Percentiles rank a stretch among this genome's conserved stretches.
Conservation (phyloP, 2,797 vertebrate genomes). For the Serranus cabrilla region DNA sequence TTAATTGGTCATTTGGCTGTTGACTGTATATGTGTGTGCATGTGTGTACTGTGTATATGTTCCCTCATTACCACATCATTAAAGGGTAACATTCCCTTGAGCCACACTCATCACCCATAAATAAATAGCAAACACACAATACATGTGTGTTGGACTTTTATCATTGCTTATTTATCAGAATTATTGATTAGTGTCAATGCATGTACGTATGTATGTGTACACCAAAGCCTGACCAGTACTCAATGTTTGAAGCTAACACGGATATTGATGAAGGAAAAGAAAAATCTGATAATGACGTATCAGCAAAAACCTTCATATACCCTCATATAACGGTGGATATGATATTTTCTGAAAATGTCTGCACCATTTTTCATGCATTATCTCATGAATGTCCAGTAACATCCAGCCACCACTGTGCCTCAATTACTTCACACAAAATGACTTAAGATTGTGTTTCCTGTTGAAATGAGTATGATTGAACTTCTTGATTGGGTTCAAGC, state of each 20-base stretch:
- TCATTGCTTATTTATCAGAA: not conserved
- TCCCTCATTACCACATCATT: conserved; percentile 57
- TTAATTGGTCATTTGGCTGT: conserved; percentile 18
- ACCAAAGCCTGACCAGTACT: not conserved
- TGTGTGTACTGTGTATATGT: conserved; percentile 21
- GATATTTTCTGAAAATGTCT: too few relatives aligned
- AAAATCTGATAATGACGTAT: too few relatives aligned
- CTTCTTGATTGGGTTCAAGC: too few relatives aligned
- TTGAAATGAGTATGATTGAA: too few relatives aligned
- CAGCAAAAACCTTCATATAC: too few relatives aligned
- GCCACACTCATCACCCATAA: conserved; percentile 12
- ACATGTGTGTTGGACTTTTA: not conserved
- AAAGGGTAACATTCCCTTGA: conserved; percentile 18
- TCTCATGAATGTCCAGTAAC: too few relatives aligned
- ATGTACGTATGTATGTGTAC: not conserved
- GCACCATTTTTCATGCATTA: too few relatives aligned
- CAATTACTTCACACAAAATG: too few relatives aligned
- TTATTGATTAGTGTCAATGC: not conserved
- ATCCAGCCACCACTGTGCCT: too few relatives aligned
- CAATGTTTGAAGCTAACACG: not conserved
- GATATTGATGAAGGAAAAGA: not conserved
- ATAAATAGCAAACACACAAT: conserved; percentile 11
- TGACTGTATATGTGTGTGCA: not conserved
- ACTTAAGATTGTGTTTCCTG: too few relatives aligned
- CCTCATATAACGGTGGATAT: too few relatives aligned